Evolutionary conservation across 1,140 invertebrate genomes (phyloP).

Genomic region (Drosophila sp.): DNA sequence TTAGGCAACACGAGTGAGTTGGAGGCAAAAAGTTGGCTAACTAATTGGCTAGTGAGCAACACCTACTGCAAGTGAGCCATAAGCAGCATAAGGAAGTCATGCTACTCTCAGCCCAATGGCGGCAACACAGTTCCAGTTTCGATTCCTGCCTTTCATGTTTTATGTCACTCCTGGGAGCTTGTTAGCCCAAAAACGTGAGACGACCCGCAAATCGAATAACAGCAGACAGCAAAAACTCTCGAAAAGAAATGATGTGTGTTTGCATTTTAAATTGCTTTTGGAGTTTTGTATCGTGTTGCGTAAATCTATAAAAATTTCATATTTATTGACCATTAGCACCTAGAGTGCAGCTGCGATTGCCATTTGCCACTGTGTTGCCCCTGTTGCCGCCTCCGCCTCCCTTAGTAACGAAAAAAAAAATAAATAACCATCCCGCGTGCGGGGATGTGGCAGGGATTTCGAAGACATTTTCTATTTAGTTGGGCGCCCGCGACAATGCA

Average conservation of each 20-base stretch:
- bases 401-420: background rate
- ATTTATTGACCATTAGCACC: constrained; percentile 80
- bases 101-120: constrained; percentile 8
- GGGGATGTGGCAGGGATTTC: background rate
- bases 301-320: constrained; percentile 78
- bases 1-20: constrained; percentile 25
- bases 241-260: constrained; percentile 45
- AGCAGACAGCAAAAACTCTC: constrained; percentile 9
- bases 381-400: background rate
- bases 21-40: constrained; percentile 13
- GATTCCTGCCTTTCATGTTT: constrained; percentile 72
- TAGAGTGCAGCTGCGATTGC: constrained; percentile 62
- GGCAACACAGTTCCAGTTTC: constrained; percentile 25
- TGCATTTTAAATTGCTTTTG: constrained; percentile 67
- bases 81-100: background rate
- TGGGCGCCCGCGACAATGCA: constrained; percentile 54
- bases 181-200: constrained; percentile 72
- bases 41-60: constrained; percentile 55
- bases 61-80: constrained; percentile 20
- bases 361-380: background rate
- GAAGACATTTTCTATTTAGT: constrained; percentile 9
- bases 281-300: constrained; percentile 57
- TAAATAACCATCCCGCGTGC: background rate
- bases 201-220: constrained; percentile 23
- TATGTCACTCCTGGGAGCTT: constrained; percentile 79